A percentile compares a stretch with the other conserved stretches of the same genome.
phyloP scores from a whole-genome alignment of 2,113 vertebrate species.

The Pedetes capensis region DNA sequence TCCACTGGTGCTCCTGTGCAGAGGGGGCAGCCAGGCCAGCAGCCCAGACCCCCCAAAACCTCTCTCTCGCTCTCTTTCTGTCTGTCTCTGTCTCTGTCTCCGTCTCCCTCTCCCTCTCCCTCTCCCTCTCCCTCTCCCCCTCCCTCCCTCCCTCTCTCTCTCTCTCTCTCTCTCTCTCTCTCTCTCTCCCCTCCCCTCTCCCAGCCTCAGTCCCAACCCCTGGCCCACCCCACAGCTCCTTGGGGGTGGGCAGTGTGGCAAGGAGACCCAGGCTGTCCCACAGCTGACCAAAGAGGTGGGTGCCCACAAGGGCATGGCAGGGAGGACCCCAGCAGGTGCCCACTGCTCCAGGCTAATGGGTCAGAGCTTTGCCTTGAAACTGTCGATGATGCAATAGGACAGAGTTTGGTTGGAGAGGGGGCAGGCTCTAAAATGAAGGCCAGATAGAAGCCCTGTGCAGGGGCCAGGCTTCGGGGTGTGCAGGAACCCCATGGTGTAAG shows the following conservation, averaged over 20 bases:
- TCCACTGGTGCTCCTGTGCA: too few species aligned
- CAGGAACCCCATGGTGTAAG: background rate
- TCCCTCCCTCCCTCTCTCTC: accelerated
- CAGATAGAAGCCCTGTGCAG: too few species aligned
- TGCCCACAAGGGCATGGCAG: background rate
- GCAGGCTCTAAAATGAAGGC: background rate
- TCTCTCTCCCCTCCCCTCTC: too few species aligned
- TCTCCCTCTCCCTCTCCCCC: accelerated
- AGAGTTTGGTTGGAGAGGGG: too few species aligned
- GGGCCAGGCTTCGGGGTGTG: background rate
- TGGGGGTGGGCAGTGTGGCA: background rate
- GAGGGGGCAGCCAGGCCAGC: background rate
- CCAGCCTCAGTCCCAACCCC: background rate
- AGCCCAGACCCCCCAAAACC: accelerated
- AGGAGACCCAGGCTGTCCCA: background rate
- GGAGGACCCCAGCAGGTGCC: background rate
- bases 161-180: background rate
- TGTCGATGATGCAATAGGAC: background rate
- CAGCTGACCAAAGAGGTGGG: background rate
- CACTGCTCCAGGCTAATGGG: too few species aligned
- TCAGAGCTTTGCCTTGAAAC: background rate
- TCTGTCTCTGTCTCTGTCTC: too few species aligned
- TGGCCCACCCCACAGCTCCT: background rate
- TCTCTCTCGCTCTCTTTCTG: too few species aligned
- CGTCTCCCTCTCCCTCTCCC: too few species aligned